Percentiles rank a stretch among this genome's conserved stretches.
Evolutionary conservation across 2,113 vertebrate genomes (phyloP).

Genomic region (Sinocyclocheilus anshuiensis): DNA sequence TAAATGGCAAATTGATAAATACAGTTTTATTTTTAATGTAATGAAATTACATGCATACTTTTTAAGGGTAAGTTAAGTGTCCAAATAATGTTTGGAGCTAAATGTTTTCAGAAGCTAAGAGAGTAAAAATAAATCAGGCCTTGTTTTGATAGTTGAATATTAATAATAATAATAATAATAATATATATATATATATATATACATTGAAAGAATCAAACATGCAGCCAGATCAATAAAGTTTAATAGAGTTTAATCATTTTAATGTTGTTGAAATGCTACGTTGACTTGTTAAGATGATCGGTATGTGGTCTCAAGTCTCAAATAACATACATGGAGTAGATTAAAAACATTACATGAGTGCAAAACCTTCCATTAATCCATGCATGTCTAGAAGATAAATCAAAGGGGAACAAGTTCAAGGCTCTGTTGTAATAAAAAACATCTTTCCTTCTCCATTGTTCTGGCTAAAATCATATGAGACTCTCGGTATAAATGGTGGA

Average conservation of each 20-base stretch:
- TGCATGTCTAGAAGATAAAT: constrained; percentile 16
- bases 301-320: background rate
- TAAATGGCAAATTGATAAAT: background rate
- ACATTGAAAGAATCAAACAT: background rate
- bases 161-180: too few relatives aligned
- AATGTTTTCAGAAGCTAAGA: background rate
- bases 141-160: background rate
- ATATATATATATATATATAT: background rate
- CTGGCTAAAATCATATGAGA: constrained; percentile 66
- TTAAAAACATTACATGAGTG: constrained; percentile 6
- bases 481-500: constrained; percentile 68
- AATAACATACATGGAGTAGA: background rate
- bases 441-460: constrained; percentile 40
- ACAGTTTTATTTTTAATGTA: background rate
- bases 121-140: background rate
- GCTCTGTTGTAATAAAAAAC: constrained; percentile 5
- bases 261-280: background rate
- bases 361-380: constrained; percentile 27
- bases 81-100: background rate
- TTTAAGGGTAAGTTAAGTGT: background rate
- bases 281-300: background rate
- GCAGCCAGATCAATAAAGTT: background rate
- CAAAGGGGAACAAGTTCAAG: background rate
- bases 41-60: background rate
- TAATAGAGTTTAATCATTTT: background rate